Percentiles rank a stretch among this genome's conserved stretches.
Conservation (phyloP, 1,140 invertebrate species). For the Ericerus pela region DNA sequence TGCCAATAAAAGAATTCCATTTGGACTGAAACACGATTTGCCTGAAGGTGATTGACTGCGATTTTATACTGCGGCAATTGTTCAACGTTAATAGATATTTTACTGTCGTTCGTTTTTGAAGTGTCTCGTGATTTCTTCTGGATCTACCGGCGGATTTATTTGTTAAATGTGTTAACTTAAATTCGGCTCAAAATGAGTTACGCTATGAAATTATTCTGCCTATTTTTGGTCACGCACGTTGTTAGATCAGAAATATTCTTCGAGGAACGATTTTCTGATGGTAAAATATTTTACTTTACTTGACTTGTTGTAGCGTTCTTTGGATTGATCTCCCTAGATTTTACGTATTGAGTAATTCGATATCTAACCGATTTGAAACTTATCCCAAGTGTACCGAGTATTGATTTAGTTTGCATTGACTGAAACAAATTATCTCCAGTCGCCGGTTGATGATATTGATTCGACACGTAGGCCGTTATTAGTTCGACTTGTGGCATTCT, state of each 20-base stretch:
- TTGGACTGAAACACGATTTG: conserved; percentile 20
- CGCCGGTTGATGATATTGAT: neutral
- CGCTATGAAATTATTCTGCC: neutral
- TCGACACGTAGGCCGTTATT: neutral
- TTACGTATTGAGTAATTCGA: no score
- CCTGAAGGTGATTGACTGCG: neutral
- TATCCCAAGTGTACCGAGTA: neutral
- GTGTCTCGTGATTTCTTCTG: conserved; percentile 7
- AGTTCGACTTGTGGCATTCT: neutral
- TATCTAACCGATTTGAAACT: neutral
- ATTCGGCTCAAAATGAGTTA: neutral
- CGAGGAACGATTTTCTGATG: conserved; percentile 18
- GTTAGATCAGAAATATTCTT: conserved; percentile 20
- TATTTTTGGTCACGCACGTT: conserved; percentile 14
- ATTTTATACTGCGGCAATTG: conserved; percentile 1
- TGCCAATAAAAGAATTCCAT: conserved; percentile 24
- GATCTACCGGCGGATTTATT: conserved; percentile 6
- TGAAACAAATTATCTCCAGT: neutral
- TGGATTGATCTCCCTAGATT: no score
- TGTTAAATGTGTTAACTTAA: neutral
- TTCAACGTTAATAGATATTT: neutral
- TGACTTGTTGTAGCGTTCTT: no score
- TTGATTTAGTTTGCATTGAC: neutral
- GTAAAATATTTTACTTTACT: conserved; percentile 12
- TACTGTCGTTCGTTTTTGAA: neutral